A percentile compares a stretch with the other conserved stretches of the same genome.
These are phyloP conservation scores for Xylota segnis DNA, from an alignment of 2,888 invertebrate genomes.

Conservation along the genomic window DNA sequence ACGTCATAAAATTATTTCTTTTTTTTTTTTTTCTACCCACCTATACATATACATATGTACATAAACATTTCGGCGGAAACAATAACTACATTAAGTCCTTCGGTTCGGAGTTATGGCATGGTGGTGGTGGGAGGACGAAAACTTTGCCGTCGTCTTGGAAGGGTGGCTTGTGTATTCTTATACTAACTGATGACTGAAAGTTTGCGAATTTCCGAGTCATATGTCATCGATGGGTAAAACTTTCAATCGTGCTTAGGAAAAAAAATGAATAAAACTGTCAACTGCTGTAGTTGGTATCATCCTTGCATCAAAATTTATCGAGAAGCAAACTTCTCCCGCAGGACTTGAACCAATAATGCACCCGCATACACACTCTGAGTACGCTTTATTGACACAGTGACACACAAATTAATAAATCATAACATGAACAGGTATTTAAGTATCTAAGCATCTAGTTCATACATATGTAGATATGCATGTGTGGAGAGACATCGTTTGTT, in stretches of 20 bases:
- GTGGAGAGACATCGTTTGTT: no score
- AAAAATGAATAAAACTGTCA: constrained; percentile 19
- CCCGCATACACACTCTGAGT: background rate
- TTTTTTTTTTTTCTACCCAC: no score
- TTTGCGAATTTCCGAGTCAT: constrained; percentile 61
- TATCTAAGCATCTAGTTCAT: background rate
- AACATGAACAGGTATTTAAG: constrained; percentile 4
- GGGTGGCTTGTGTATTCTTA: background rate
- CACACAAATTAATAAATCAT: constrained; percentile 63
- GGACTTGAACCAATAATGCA: no score
- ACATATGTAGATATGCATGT: no score
- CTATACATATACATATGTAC: no score
- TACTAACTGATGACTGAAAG: constrained; percentile 51
- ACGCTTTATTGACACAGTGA: constrained; percentile 32
- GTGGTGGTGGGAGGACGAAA: constrained; percentile 7
- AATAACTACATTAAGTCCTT: constrained; percentile 58
- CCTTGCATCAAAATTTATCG: no score
- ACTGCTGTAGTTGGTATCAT: background rate
- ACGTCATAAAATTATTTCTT: constrained; percentile 35
- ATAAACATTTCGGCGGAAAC: constrained; percentile 53
- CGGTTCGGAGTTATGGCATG: constrained; percentile 3
- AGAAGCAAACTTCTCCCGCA: no score
- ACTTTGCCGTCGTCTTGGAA: constrained; percentile 59
- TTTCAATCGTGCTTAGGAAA: constrained; percentile 13
- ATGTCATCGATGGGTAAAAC: constrained; percentile 56